A percentile compares a stretch with the other conserved stretches of the same genome.
These are phyloP conservation scores for Cacoxenus indagator DNA, from an alignment of 2,888 invertebrate genomes.

Conservation along the genomic window DNA sequence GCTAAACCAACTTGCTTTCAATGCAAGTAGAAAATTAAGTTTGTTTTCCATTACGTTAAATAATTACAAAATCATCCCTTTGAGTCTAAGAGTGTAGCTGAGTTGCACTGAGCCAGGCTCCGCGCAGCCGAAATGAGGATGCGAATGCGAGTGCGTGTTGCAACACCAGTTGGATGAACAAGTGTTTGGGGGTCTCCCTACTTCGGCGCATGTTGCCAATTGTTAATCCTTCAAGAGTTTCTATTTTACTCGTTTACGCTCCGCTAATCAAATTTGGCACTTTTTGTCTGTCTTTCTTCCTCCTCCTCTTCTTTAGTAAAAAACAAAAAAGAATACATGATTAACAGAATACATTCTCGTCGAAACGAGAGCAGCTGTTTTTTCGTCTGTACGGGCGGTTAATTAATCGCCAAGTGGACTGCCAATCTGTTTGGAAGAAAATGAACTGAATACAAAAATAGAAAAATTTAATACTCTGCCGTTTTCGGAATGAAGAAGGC, in stretches of 20 bases:
- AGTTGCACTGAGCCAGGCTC: constrained; percentile 47
- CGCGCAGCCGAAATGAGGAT: not conserved
- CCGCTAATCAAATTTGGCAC: constrained; percentile 64
- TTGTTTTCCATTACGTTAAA: constrained; percentile 65
- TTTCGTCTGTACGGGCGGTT: not conserved
- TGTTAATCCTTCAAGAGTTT: constrained; percentile 51
- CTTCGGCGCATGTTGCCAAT: constrained; percentile 38
- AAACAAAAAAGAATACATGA: not conserved
- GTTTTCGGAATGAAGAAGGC: too few relatives aligned
- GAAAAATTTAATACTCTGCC: too few relatives aligned
- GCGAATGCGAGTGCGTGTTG: not conserved
- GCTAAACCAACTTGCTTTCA: constrained; percentile 30
- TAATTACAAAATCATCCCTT: constrained; percentile 60
- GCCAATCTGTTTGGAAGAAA: not conserved
- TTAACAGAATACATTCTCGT: not conserved
- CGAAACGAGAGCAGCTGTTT: not conserved
- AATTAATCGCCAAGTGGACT: not conserved
- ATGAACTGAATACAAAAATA: too few relatives aligned
- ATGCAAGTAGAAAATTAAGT: constrained; percentile 57
- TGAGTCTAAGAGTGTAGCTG: not conserved
- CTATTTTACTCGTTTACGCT: constrained; percentile 53
- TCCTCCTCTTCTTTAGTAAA: not conserved
- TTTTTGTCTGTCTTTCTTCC: constrained; percentile 43
- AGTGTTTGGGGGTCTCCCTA: not conserved
- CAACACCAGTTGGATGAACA: not conserved